Evolutionary conservation across 2,797 vertebrate species (phyloP), one percentile per base, ranked within the genome.

Genomic region (Xenops minutus): DNA sequence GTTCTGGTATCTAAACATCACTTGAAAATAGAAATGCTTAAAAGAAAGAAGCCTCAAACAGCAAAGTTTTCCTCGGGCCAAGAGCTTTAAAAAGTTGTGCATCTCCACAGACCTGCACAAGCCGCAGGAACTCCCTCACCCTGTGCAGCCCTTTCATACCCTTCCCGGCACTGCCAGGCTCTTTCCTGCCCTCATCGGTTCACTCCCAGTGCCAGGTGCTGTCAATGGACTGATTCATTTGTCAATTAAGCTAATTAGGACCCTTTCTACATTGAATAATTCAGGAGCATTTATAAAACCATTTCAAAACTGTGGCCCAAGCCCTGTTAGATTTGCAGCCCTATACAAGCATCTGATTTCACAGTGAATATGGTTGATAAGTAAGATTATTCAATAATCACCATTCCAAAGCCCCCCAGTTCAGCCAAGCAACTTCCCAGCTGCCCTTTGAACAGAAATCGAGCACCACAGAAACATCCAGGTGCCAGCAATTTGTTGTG

Each of bases 341-440:
- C 43, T 8, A 2, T 17, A 19, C 7, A 6, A 56, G 30, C 3
- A 1, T 7, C 10, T 9, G 32, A n/a, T 21, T 37, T 66, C 32
- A 0, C 1, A 3, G 5, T 4, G 39, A 9, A 17, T 23, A n/a
- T 5, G 11, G n/a, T 0, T 7, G 21, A 17, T 6, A 1, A 24
- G 18, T 27, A 6, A 20, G 7, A 14, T 46, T 29, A 13, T 59
- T 34, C 27, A 5, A 63, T n/a, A 24, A 46, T 49, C 30, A 1
- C 3, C n/a, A 0, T 21, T 32, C 61, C 44, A 17, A 56, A 9
- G 4, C 4, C 10, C 37, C 32, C 54, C 56, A 5, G 4, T 12
- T n/a, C 27, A 41, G 12, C 14, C 20, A 22, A 7, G 26, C 3
- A 10, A 29, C 13, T 6, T 32, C 10, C 24, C 41, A 14, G 27